A percentile compares a stretch with the other conserved stretches of the same genome.
phyloP scores from a whole-genome alignment of 2,797 vertebrate genomes.

The Gallinago stenura region DNA sequence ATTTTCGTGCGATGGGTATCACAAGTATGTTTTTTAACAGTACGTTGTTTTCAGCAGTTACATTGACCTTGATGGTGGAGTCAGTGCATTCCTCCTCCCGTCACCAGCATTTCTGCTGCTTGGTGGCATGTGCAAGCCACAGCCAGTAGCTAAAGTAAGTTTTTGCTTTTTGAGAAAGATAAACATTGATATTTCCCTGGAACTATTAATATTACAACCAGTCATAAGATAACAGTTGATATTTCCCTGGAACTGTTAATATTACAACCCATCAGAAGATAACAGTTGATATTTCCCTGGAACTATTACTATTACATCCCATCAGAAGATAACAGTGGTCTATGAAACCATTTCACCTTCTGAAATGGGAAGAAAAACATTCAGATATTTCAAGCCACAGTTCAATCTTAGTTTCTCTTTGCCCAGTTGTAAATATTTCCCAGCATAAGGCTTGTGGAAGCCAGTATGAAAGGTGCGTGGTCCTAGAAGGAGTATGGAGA shows the following conservation, averaged over 20 bases:
- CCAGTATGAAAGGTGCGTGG: background rate
- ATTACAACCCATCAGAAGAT: background rate
- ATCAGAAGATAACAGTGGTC: background rate
- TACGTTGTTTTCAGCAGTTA: background rate
- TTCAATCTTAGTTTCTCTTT: background rate
- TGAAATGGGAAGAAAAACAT: background rate
- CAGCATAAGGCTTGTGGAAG: background rate
- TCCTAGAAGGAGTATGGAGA: background rate
- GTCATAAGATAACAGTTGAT: background rate
- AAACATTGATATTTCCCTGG: background rate
- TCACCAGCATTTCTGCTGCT: background rate
- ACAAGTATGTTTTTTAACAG: background rate
- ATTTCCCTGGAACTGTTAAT: background rate
- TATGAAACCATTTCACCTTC: background rate
- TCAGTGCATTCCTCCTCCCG: background rate
- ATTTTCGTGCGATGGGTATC: background rate
- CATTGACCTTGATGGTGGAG: background rate
- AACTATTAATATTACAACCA: background rate
- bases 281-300: background rate
- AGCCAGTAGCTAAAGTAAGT: background rate
- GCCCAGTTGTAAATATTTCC: background rate
- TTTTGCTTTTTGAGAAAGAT: background rate
- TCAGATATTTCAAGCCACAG: background rate
- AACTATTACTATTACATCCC: background rate
- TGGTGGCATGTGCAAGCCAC: background rate